Percentiles rank a stretch among this genome's conserved stretches.
phyloP scores from a whole-genome alignment of 2,797 vertebrate genomes.

The Anabas testudineus region DNA sequence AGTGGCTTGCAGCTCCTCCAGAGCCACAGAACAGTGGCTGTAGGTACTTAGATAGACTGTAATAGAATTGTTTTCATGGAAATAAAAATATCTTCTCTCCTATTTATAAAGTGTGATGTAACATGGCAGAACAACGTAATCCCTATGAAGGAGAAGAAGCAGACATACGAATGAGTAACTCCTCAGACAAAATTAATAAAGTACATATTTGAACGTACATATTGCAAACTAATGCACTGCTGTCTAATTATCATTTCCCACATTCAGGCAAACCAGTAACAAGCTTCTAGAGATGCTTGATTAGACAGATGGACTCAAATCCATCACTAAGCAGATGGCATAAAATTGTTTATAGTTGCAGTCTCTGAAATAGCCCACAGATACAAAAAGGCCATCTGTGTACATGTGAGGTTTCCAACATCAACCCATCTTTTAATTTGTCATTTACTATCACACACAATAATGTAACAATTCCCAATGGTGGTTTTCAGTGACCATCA shows the following conservation, averaged over 20 bases:
- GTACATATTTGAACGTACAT: slow-evolving; percentile 33
- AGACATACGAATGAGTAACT: slow-evolving; percentile 14
- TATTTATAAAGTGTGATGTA: slow-evolving; percentile 38
- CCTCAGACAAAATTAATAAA: slow-evolving; percentile 5
- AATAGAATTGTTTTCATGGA: slow-evolving; percentile 12
- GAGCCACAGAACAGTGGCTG: not conserved
- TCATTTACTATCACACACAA: slow-evolving; percentile 46
- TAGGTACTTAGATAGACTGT: not conserved
- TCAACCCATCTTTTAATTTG: slow-evolving; percentile 47
- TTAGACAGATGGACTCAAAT: slow-evolving; percentile 71
- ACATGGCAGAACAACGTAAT: slow-evolving; percentile 41
- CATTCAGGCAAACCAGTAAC: slow-evolving; percentile 36
- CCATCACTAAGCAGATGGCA: slow-evolving; percentile 71
- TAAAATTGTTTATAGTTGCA: slow-evolving; percentile 66
- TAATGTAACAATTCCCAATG: slow-evolving; percentile 15
- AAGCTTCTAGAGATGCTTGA: slow-evolving; percentile 51
- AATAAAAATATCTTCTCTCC: slow-evolving; percentile 40
- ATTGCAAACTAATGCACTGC: slow-evolving; percentile 15
- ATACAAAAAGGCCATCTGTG: slow-evolving; percentile 75
- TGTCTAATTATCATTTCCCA: slow-evolving; percentile 20
- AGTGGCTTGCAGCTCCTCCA: not conserved
- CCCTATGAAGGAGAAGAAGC: slow-evolving; percentile 28
- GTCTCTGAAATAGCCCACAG: slow-evolving; percentile 63
- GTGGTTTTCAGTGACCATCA: slow-evolving; percentile 1
- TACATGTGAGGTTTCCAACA: slow-evolving; percentile 52